Conservation (phyloP, 2,888 invertebrate species). For the Caenorhabditis sinica region DNA sequence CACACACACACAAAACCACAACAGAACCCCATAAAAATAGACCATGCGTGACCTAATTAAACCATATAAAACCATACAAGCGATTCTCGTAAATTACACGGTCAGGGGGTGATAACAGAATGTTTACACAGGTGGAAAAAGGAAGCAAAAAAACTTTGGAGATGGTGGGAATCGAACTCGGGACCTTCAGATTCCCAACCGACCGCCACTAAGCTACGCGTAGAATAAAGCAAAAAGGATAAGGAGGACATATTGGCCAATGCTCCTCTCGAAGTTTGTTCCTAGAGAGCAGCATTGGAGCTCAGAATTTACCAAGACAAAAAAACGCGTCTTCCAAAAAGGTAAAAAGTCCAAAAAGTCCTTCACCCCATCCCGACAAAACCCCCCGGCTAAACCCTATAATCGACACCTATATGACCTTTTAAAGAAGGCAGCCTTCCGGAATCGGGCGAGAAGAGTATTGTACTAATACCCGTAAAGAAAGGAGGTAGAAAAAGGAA, state of each 20-base stretch:
- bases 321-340: not conserved
- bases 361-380: not conserved
- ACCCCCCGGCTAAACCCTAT: slow-evolving; percentile 34
- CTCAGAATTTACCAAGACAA: not conserved
- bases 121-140: not conserved
- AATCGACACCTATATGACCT: slow-evolving; percentile 57
- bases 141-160: not conserved
- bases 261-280: not conserved
- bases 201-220: not conserved
- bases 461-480: slow-evolving; percentile 32
- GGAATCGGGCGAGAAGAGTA: slow-evolving; percentile 8
- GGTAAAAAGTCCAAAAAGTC: slow-evolving; percentile 10
- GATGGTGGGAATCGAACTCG: not conserved
- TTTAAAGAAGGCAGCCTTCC: slow-evolving; percentile 23
- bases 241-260: not conserved
- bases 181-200: not conserved
- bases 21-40: not conserved
- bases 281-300: not conserved
- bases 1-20: not conserved
- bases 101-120: not conserved
- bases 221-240: not conserved
- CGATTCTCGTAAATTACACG: slow-evolving; percentile 23
- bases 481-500: not conserved
- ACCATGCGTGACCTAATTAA: slow-evolving; percentile 25
- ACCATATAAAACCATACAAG: slow-evolving; percentile 5